Percentiles rank a stretch among this genome's conserved stretches.
phyloP scores from a whole-genome alignment of 2,888 invertebrate genomes.

The Trachelus iudaicus region DNA sequence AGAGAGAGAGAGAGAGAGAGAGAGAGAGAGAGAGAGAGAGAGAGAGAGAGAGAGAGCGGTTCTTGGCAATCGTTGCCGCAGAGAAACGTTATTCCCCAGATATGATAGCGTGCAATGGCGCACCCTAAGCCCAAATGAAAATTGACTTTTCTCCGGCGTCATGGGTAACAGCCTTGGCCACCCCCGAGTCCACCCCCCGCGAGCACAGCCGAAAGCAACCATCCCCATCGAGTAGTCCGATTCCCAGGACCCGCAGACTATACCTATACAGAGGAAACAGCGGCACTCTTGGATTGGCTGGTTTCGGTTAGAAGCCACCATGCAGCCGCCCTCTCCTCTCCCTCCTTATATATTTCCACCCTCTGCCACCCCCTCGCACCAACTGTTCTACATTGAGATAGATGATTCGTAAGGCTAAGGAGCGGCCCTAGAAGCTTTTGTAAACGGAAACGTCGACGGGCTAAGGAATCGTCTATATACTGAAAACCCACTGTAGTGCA shows the following conservation, averaged over 20 bases:
- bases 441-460: not conserved
- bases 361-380: not conserved
- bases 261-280: not conserved
- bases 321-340: not conserved
- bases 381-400: constrained; percentile 11
- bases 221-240: not conserved
- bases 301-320: not conserved
- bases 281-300: not conserved
- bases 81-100: constrained; percentile 48
- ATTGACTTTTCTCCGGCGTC: constrained; percentile 47
- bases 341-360: not conserved
- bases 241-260: not conserved
- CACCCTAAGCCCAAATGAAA: constrained; percentile 54
- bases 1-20: too few species aligned
- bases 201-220: not conserved
- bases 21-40: not conserved
- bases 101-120: constrained; percentile 50
- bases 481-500: not conserved
- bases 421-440: not conserved
- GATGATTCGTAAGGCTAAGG: constrained; percentile 17
- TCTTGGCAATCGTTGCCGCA: not conserved
- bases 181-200: constrained; percentile 26
- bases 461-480: not conserved
- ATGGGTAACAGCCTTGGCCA: constrained; percentile 29
- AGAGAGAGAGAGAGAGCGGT: not conserved